These are phyloP conservation scores for Pseudomyrmex concolor DNA, from an alignment of 1,140 invertebrate genomes.

Conservation along the genomic window DNA sequence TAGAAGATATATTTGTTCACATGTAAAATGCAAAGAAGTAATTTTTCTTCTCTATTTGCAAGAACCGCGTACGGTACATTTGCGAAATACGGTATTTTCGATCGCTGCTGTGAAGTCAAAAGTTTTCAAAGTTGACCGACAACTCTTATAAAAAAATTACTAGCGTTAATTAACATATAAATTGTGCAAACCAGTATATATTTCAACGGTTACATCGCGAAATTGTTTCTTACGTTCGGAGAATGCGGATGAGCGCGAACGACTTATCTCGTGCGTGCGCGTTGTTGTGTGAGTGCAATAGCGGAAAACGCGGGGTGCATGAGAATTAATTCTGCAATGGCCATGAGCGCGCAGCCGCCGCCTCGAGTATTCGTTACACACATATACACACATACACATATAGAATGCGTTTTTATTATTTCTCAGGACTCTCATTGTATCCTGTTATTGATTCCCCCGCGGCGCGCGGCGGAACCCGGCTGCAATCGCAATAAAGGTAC, in stretches of 20 bases:
- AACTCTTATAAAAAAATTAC: too few species aligned
- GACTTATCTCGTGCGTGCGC: not conserved
- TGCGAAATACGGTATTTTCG: too few species aligned
- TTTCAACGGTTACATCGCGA: not conserved
- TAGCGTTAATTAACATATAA: too few species aligned
- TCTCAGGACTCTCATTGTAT: constrained; percentile 52
- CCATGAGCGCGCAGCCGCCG: constrained; percentile 19
- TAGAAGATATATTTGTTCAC: too few species aligned
- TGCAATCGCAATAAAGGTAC: constrained; percentile 46
- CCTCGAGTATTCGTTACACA: constrained; percentile 22
- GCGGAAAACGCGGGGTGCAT: constrained; percentile 46
- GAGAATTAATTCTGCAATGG: constrained; percentile 56
- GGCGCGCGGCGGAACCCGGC: not conserved
- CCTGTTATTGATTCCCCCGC: constrained; percentile 50
- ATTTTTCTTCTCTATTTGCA: too few species aligned
- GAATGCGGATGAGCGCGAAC: not conserved
- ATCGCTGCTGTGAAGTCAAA: too few species aligned
- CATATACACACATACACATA: too few species aligned
- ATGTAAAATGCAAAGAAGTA: too few species aligned
- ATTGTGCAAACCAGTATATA: too few species aligned
- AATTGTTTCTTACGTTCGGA: constrained; percentile 14
- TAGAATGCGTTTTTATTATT: constrained; percentile 59
- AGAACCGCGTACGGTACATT: too few species aligned
- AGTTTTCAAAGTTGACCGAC: too few species aligned
- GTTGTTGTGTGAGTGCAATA: not conserved